Evolutionary conservation across 2,888 invertebrate species (phyloP).

Genomic region (Dexiosoma caninum): DNA sequence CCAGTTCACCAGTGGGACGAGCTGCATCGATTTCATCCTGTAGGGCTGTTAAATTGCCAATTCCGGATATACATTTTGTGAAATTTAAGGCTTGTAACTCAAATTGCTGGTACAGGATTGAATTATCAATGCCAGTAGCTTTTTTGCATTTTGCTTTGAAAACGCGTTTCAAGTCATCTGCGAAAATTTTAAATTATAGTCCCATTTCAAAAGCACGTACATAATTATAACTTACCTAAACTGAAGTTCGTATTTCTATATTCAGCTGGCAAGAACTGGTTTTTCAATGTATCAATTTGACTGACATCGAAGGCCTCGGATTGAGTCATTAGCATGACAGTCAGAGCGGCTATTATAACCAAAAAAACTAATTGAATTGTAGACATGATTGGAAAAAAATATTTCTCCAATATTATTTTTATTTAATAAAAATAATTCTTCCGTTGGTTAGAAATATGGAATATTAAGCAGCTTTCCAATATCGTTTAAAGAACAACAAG

Average conservation of each 20-base stretch:
- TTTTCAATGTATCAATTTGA: constrained; percentile 69
- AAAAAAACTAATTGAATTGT: constrained; percentile 61
- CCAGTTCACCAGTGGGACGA: constrained; percentile 83
- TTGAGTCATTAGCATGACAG: constrained; percentile 62
- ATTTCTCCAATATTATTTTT: background rate
- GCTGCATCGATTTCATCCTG: constrained; percentile 84
- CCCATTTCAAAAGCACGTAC: too few species aligned
- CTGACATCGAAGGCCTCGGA: constrained; percentile 54
- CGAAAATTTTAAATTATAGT: too few species aligned
- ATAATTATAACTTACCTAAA: constrained; percentile 65
- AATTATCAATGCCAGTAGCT: constrained; percentile 80
- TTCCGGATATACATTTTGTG: constrained; percentile 79
- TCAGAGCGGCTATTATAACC: constrained; percentile 65
- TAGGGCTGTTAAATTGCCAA: constrained; percentile 81
- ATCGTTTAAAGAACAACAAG: background rate
- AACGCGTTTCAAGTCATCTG: constrained; percentile 79
- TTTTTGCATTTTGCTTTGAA: constrained; percentile 84
- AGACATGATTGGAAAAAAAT: constrained; percentile 37
- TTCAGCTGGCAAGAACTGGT: constrained; percentile 72
- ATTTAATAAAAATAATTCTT: background rate
- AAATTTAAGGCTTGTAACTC: constrained; percentile 78
- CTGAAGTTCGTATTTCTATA: constrained; percentile 71
- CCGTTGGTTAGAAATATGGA: background rate
- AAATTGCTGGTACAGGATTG: constrained; percentile 79
- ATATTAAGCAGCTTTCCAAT: background rate